Evolutionary conservation across 2,113 vertebrate genomes (phyloP), one percentile per base, ranked within the genome.

Genomic region (Oreotrochilus melanogaster): DNA sequence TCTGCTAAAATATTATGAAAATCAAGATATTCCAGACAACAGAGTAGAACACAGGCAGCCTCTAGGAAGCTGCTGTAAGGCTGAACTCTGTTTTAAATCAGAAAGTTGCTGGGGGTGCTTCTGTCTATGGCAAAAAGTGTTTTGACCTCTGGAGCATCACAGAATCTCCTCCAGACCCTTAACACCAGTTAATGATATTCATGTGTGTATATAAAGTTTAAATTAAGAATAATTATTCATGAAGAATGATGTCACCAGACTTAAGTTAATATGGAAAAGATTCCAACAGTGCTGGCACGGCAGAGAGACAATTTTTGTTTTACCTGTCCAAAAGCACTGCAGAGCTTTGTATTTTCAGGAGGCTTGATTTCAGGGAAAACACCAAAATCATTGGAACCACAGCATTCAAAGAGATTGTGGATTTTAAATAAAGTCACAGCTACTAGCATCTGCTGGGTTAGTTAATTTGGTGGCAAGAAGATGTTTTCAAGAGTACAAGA

Each of bases 11-110:
- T 12, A 43, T 37, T 48, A 39, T 48, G 47, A 56, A 84, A 91
- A 91, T 47, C 37, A 30, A 43, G 27, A 27, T 86, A 48, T 58
- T 54, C 79, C 80, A 74, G 65, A 73, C 33, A 39, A 64, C 15
- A 65, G 54, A 54, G 66, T 14, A 65, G 85, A 75, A 50, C 88
- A 78, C 35, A 65, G 88, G 80, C 65, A 93, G 33, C 65, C 65
- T 73, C 35, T 61, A 66, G 80, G 88, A 89, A 81, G 35, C 60
- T 86, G 50, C 71, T 78, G 39, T 50, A 70, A 65, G 18, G 70
- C 60, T 56, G 56, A 82, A 30, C 11, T 4, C 14, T 25, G 42
- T 22, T 51, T 82, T 82, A 51, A 47, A 50, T 37, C 71, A 25
- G 35, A 31, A 31, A 86, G 31, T 6, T 50, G 66, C 70, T 92